Conservation (phyloP, 2,888 invertebrate species). For the Polia nebulosa region DNA sequence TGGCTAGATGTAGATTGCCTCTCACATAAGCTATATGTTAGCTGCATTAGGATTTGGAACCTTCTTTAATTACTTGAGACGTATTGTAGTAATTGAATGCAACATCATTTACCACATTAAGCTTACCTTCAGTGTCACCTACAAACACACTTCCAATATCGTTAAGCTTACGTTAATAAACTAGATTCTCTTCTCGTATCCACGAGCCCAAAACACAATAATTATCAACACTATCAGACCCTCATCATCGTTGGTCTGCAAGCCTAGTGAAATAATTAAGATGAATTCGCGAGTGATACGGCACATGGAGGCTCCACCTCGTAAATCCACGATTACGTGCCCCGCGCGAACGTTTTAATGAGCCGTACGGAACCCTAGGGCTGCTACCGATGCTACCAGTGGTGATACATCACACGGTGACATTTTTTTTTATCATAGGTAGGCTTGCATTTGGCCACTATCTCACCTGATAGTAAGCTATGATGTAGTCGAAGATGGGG, state of each 20-base stretch:
- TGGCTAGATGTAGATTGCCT: background rate
- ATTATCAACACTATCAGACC: slow-evolving; percentile 54
- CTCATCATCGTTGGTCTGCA: slow-evolving; percentile 47
- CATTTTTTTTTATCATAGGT: too few relatives aligned
- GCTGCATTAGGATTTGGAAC: background rate
- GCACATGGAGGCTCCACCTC: slow-evolving; percentile 60
- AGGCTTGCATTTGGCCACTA: too few relatives aligned
- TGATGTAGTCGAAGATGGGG: too few relatives aligned
- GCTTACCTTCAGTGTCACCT: background rate
- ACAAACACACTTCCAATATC: background rate
- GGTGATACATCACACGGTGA: too few relatives aligned
- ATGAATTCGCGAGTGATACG: slow-evolving; percentile 63
- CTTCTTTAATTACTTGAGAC: background rate
- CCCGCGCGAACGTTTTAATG: slow-evolving; percentile 76
- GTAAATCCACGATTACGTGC: slow-evolving; percentile 77
- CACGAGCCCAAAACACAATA: slow-evolving; percentile 27
- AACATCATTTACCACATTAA: background rate
- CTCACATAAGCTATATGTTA: background rate
- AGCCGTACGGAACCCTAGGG: slow-evolving; percentile 67
- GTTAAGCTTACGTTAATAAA: slow-evolving; percentile 7
- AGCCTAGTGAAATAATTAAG: slow-evolving; percentile 67
- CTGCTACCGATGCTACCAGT: slow-evolving; percentile 40
- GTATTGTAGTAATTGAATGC: too few relatives aligned
- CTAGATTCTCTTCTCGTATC: background rate
- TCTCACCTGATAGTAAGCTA: too few relatives aligned